Percentiles rank a stretch among this genome's conserved stretches.
These are phyloP conservation scores for Pseudochaenichthys georgianus DNA, from an alignment of 2,797 vertebrate genomes.

Conservation along the genomic window DNA sequence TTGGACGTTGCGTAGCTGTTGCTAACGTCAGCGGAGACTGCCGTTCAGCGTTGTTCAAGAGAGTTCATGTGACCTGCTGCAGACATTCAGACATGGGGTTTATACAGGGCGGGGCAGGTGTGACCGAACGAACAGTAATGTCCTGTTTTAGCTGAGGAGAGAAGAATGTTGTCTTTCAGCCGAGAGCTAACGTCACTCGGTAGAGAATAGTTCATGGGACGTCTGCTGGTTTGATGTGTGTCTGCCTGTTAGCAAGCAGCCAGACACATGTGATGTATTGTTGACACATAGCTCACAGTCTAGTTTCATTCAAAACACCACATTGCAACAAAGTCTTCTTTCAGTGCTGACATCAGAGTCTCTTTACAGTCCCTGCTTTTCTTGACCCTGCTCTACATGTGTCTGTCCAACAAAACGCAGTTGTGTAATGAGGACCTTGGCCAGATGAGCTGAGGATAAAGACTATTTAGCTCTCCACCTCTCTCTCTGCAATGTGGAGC, in stretches of 20 bases:
- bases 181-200: slow-evolving; percentile 47
- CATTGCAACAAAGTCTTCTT: slow-evolving; percentile 47
- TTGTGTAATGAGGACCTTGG: slow-evolving; percentile 73
- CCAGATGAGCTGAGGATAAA: slow-evolving; percentile 70
- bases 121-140: slow-evolving; percentile 70
- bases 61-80: slow-evolving; percentile 62
- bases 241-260: slow-evolving; percentile 16
- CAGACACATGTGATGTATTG: slow-evolving; percentile 21
- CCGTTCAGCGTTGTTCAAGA: slow-evolving; percentile 42
- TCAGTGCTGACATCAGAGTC: slow-evolving; percentile 51
- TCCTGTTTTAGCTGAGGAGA: slow-evolving; percentile 59
- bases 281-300: slow-evolving; percentile 14
- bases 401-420: slow-evolving; percentile 56
- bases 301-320: slow-evolving; percentile 26
- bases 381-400: slow-evolving; percentile 46
- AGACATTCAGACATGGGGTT: slow-evolving; percentile 59
- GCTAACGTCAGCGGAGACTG: slow-evolving; percentile 38
- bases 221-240: slow-evolving; percentile 30
- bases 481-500: slow-evolving; percentile 53
- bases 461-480: slow-evolving; percentile 63
- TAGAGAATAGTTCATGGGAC: slow-evolving; percentile 17
- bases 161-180: slow-evolving; percentile 75
- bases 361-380: slow-evolving; percentile 36
- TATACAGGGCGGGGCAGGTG: slow-evolving; percentile 68
- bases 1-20: slow-evolving; percentile 16